Evolutionary conservation across 53 echinoderm and acorn worm species (phyloP), one percentile per base, ranked within the genome.

Genomic region (Luidia sarsii): DNA sequence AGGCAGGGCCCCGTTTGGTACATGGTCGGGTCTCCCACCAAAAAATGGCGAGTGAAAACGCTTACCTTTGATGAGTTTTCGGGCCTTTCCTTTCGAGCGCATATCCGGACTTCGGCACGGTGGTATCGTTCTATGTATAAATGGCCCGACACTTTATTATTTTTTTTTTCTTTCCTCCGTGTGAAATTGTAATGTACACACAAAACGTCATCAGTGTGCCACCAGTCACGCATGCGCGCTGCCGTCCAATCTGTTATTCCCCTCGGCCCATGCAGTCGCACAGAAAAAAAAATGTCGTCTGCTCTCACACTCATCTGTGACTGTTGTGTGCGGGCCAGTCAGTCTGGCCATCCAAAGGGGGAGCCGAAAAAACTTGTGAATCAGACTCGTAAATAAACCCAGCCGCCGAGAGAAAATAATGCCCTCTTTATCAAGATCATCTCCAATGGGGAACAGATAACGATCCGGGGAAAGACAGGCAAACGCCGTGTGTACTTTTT

Each of bases 61-160:
- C 87, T 87, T 87, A 87, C 87, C 81, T 87, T 87, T 57, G 64
- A 82, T 45, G 81, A 87, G 81, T 87, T 87, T 87, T 60, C 87
- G 48, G 48, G 87, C 87, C 70, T 72, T 87, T 57, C 87, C 72
- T 87, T 87, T 87, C 28, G 87, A 87, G 46, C 87, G 71, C 87
- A 87, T 87, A 63, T 77, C 77, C 52, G 75, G 67, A 22, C 38
- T 20, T 41, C 10, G 39, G 56, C 36, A 37, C 56, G 72, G 56
- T 39, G 25, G 39, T 72, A 23, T 37, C 37, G 1, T 72, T 35
- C 37, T 55, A 50, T 72, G 72, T 55, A 36, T 53, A 72, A 54
- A 55, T 72, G 72, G 14, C 15, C n/a, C n/a, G 24, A 56, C 38
- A 39, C 39, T 63, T n/a, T n/a, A n/a, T n/a, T 63, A 38, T 19